These are phyloP conservation scores for Metopolophium dirhodum DNA, from an alignment of 1,140 invertebrate genomes.

Conservation along the genomic window DNA sequence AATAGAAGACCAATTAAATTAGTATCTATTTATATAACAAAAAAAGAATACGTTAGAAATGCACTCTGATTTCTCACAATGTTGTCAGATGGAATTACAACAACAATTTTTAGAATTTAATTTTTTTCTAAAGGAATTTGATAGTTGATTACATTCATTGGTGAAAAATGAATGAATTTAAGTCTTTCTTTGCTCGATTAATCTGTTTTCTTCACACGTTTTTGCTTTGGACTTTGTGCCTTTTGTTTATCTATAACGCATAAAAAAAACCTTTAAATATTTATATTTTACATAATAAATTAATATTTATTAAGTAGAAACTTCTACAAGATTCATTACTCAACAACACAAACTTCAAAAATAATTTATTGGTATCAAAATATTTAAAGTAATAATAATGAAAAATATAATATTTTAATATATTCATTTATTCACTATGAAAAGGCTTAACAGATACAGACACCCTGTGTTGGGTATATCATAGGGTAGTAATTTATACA, in stretches of 20 bases:
- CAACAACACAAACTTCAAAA: neutral
- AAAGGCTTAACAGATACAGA: neutral
- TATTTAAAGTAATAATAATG: neutral
- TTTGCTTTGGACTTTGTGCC: slow-evolving; percentile 46
- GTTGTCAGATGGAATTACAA: slow-evolving; percentile 14
- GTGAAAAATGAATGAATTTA: neutral
- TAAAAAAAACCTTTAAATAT: neutral
- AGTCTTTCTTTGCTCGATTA: slow-evolving; percentile 40
- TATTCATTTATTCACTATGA: neutral
- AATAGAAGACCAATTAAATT: slow-evolving; percentile 35
- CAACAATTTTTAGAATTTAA: neutral
- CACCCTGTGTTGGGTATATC: neutral
- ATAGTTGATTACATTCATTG: neutral
- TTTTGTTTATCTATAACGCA: slow-evolving; percentile 51
- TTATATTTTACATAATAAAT: neutral
- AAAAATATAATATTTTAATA: neutral
- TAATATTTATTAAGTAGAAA: neutral
- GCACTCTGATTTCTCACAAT: neutral
- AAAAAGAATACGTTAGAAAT: slow-evolving; percentile 18
- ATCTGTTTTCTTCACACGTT: slow-evolving; percentile 50
- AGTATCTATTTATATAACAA: slow-evolving; percentile 45
- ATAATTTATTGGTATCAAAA: no score
- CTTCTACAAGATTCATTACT: neutral
- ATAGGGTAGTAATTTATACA: neutral
- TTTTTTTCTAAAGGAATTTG: neutral